A percentile compares a stretch with the other conserved stretches of the same genome.
These are phyloP conservation scores for Nowickia ferox DNA, from an alignment of 2,888 invertebrate genomes.

Conservation along the genomic window DNA sequence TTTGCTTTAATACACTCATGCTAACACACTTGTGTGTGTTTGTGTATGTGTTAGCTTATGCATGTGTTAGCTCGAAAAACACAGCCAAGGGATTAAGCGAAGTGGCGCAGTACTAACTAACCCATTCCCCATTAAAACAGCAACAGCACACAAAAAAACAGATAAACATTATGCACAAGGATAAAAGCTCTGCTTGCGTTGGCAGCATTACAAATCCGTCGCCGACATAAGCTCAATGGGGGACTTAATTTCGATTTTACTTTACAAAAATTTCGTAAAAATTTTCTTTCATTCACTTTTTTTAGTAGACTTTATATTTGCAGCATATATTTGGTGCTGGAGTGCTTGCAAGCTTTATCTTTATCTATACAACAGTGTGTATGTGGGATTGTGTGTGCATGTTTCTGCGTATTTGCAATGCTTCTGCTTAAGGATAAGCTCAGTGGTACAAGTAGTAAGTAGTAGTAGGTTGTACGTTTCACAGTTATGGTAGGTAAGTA, in stretches of 20 bases:
- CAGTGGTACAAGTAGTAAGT: slow-evolving; percentile 34
- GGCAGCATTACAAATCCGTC: slow-evolving; percentile 71
- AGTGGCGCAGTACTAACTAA: slow-evolving; percentile 50
- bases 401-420: slow-evolving; percentile 10
- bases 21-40: not conserved
- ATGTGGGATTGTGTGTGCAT: not conserved
- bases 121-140: not conserved
- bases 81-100: slow-evolving; percentile 71
- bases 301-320: slow-evolving; percentile 13
- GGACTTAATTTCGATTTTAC: slow-evolving; percentile 72
- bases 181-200: slow-evolving; percentile 69
- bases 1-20: not conserved
- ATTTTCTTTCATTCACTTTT: slow-evolving; percentile 13
- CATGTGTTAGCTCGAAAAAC: slow-evolving; percentile 28
- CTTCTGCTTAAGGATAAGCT: slow-evolving; percentile 66
- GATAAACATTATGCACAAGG: slow-evolving; percentile 50
- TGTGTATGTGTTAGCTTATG: not conserved
- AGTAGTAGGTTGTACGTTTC: slow-evolving; percentile 50
- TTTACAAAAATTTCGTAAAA: slow-evolving; percentile 60
- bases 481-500: slow-evolving; percentile 69
- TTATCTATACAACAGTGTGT: not conserved
- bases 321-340: slow-evolving; percentile 18
- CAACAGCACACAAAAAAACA: slow-evolving; percentile 2
- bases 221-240: slow-evolving; percentile 67
- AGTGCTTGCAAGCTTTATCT: slow-evolving; percentile 49